Percentiles rank a stretch among this genome's conserved stretches.
Evolutionary conservation across 2,113 vertebrate species (phyloP).

Genomic region (Ptilorrhoa leucosticta): DNA sequence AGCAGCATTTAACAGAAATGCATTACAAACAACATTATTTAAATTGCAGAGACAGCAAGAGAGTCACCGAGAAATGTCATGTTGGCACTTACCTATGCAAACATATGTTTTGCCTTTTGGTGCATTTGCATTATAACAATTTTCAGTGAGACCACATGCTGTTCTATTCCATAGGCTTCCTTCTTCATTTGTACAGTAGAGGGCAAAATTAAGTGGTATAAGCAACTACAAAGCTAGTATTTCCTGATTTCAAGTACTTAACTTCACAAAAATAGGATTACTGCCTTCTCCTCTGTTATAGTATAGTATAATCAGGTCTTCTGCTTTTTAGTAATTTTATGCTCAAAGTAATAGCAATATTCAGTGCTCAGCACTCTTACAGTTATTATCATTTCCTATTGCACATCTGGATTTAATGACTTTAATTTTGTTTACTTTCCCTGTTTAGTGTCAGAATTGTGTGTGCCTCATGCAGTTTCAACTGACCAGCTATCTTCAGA

Average conservation of each 20-base stretch:
- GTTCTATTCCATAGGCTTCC: not conserved
- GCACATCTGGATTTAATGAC: conserved; percentile 17
- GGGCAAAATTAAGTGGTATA: not conserved
- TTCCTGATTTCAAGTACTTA: conserved; percentile 6
- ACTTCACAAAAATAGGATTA: not conserved
- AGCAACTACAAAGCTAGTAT: not conserved
- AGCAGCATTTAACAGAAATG: not conserved
- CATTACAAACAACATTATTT: not conserved
- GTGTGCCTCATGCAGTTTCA: conserved; percentile 80
- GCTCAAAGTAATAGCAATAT: not conserved
- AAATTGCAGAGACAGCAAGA: not conserved
- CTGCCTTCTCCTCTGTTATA: not conserved
- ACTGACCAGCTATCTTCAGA: conserved; percentile 87
- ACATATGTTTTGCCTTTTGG: not conserved
- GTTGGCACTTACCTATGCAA: not conserved
- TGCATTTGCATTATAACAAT: not conserved
- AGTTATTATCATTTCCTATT: not conserved
- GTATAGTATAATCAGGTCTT: not conserved
- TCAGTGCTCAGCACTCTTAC: not conserved
- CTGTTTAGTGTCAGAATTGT: conserved; percentile 67
- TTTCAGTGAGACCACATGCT: not conserved
- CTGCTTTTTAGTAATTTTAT: not conserved
- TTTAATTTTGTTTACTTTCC: conserved; percentile 12
- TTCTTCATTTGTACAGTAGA: not conserved
- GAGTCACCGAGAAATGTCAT: not conserved